Percentiles rank a stretch among this genome's conserved stretches.
Conservation (phyloP, 2,888 invertebrate genomes). For the Homarus gammarus region DNA sequence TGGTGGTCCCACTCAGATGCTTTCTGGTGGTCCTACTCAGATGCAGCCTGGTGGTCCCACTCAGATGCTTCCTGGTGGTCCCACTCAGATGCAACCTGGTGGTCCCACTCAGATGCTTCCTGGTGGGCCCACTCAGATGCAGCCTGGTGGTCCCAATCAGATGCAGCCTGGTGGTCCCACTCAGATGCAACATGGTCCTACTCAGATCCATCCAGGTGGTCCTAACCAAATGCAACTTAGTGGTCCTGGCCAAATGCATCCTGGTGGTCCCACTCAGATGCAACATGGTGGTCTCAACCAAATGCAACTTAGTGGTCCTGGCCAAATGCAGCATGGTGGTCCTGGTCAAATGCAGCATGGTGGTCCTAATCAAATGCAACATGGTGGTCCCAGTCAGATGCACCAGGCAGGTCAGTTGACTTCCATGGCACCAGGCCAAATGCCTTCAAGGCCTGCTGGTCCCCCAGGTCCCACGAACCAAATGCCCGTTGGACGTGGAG, state of each 20-base stretch:
- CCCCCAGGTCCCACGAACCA: background rate
- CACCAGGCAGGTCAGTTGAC: constrained; percentile 37
- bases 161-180: constrained; percentile 24
- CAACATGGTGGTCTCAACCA: constrained; percentile 1
- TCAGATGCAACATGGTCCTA: constrained; percentile 28
- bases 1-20: constrained; percentile 41
- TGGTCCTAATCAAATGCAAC: constrained; percentile 24
- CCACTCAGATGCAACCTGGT: constrained; percentile 19
- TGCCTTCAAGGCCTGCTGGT: constrained; percentile 25
- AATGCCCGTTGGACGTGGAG: background rate
- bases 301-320: constrained; percentile 28
- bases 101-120: constrained; percentile 24
- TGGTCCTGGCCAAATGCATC: constrained; percentile 27
- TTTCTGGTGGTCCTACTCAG: constrained; percentile 11
- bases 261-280: background rate
- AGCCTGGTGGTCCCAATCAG: constrained; percentile 15
- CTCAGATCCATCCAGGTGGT: constrained; percentile 14
- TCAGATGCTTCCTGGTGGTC: constrained; percentile 25
- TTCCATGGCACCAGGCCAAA: constrained; percentile 26
- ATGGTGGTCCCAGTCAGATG: constrained; percentile 8
- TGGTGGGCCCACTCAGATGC: constrained; percentile 28
- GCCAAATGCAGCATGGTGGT: constrained; percentile 19
- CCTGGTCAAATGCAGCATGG: constrained; percentile 5
- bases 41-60: background rate
- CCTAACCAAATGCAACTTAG: constrained; percentile 18